Evolutionary conservation across 2,113 vertebrate genomes (phyloP), one percentile per base, ranked within the genome.

Genomic region (Pygoscelis antarcticus): DNA sequence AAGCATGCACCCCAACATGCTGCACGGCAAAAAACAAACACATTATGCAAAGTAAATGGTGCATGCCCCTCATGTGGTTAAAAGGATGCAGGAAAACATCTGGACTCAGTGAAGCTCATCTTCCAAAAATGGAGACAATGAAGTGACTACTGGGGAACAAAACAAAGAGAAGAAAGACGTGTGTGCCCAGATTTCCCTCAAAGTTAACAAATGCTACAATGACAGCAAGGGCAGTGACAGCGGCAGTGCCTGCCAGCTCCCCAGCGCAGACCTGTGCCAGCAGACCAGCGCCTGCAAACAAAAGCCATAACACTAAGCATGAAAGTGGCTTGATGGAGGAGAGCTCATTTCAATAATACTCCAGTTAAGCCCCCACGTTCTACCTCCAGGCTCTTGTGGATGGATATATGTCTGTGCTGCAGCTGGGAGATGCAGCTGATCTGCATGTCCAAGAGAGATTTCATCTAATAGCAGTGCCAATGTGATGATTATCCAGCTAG

Each of bases 31-130:
- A 86, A 57, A 11, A 14, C 44, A 60, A 88, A 51, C 30, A 58
- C 17, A 18, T 83, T 88, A 92, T 44, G 89, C 58, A 92, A 94
- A 96, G 68, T 64, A 96, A 97, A 93, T 80, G 47, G 66, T 66
- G 38, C 62, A 13, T 26, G 54, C 16, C 74, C 65, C 82, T 88
- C 3, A 13, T n/a, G 1, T 52, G 52, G 84, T 91, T 93, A 85
- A 91, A 84, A 90, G 75, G 77, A 87, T 93, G 61, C 49, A 69
- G 34, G 58, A 72, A 96, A 96, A 89, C 94, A 95, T 89, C 91
- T 96, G 95, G 93, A 69, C 66, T 85, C 87, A 76, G 74, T 49
- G 83, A 94, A 90, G 81, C 55, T 90, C 21, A 17, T 78, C 87
- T 75, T 83, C 75, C 44, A 84, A 94, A 93, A 94, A 89, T 40